These are phyloP conservation scores for Corythornis leucogaster DNA, from an alignment of 2,797 vertebrate genomes.

Conservation along the genomic window DNA sequence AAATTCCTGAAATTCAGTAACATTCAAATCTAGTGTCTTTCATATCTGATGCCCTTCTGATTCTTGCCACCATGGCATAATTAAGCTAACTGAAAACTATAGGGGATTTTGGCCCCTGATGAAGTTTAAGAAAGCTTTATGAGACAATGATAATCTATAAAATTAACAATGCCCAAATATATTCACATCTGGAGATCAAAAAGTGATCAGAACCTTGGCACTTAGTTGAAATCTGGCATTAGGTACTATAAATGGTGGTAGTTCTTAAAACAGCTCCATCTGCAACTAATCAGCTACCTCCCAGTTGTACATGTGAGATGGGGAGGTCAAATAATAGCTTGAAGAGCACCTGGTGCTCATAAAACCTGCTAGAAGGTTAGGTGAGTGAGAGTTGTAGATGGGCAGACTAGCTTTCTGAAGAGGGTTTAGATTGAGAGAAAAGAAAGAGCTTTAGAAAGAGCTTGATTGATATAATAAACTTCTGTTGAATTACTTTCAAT, in stretches of 20 bases:
- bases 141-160: not conserved
- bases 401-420: not conserved
- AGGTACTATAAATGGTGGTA: not conserved
- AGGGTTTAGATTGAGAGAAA: not conserved
- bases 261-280: not conserved
- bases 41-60: not conserved
- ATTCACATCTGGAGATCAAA: constrained; percentile 1
- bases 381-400: not conserved
- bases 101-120: not conserved
- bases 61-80: not conserved
- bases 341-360: constrained; percentile 35
- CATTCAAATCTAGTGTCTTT: not conserved
- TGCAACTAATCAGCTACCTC: constrained; percentile 19
- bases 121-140: not conserved
- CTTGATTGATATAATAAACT: not conserved
- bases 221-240: not conserved
- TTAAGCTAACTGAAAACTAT: not conserved
- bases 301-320: not conserved
- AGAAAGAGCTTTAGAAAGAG: not conserved
- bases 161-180: not conserved
- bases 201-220: not conserved
- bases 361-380: not conserved
- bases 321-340: not conserved
- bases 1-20: not conserved
- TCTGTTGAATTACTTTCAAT: not conserved